These are phyloP conservation scores for Epizoanthus ramosus DNA, from an alignment of 92 coral and sea anemone genomes.

Conservation along the genomic window DNA sequence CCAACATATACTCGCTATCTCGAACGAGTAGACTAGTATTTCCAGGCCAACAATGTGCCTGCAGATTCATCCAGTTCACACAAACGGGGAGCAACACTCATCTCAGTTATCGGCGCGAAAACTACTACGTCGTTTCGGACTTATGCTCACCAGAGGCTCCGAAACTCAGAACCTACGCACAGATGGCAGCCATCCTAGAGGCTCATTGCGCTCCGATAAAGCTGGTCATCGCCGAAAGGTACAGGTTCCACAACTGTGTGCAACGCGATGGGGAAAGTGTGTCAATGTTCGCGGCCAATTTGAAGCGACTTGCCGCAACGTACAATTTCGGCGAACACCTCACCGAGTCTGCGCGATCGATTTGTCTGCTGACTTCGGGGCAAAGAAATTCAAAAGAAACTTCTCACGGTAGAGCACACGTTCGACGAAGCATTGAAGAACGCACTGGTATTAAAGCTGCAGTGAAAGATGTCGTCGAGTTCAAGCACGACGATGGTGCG, in stretches of 20 bases:
- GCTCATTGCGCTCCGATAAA: constrained; percentile 47
- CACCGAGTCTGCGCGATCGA: constrained; percentile 49
- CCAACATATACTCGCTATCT: constrained; percentile 38
- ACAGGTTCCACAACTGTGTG: background rate
- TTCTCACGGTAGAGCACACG: constrained; percentile 38
- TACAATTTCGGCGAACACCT: constrained; percentile 48
- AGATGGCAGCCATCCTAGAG: constrained; percentile 51
- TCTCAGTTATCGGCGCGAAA: constrained; percentile 52
- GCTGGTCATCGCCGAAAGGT: constrained; percentile 42
- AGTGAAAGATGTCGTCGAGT: constrained; percentile 36
- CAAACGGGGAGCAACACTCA: constrained; percentile 55
- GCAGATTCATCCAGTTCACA: constrained; percentile 39
- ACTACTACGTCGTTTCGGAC: constrained; percentile 34
- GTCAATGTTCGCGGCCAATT: constrained; percentile 44
- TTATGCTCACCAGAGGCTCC: constrained; percentile 56
- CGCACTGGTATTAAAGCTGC: constrained; percentile 35
- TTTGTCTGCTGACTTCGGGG: constrained; percentile 44
- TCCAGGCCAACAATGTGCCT: constrained; percentile 53
- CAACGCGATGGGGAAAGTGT: background rate
- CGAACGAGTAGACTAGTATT: constrained; percentile 53
- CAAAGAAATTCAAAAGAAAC: constrained; percentile 37
- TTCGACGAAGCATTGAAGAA: constrained; percentile 31
- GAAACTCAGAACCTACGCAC: constrained; percentile 14
- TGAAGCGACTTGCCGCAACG: constrained; percentile 61
- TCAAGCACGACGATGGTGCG: constrained; percentile 7